Evolutionary conservation across 2,797 vertebrate genomes (phyloP), one percentile per base, ranked within the genome.

Genomic region (Acestrorhynchus altus): DNA sequence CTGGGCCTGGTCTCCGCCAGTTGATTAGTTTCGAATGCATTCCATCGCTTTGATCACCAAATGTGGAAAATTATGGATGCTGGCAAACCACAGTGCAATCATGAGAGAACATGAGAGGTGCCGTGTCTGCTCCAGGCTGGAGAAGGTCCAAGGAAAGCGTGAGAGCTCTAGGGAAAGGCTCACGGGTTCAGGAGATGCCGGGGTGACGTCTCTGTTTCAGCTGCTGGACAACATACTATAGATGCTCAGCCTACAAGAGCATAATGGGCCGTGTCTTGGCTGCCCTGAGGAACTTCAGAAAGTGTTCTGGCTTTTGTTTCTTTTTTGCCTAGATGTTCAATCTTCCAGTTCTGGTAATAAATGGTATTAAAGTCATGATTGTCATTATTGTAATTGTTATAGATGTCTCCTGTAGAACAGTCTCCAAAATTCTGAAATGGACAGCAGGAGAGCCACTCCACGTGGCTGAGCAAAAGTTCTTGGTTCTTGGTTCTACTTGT

Each of bases 11-110:
- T 31, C 72, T 68, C 51, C 67, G 65, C 72, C 79, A 79, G 73
- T 66, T 69, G 72, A 79, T 79, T 79, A 42, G 79, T 78, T 83
- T 78, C 80, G 57, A 81, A 74, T 81, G 79, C 83, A 85, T 85
- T 85, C 83, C 83, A 81, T 63, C 70, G 74, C 75, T 79, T 83
- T 81, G 79, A 81, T 83, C 76, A 75, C 49, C 15, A 61, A 60
- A 63, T 77, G 81, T 81, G 76, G 76, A 74, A 81, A 77, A 75
- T 72, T 68, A 74, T 68, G 72, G 72, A 83, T 66, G 72, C 78
- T 54, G 73, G 74, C 76, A 13, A 77, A 72, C 73, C 61, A 81
- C 74, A 26, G 57, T 28, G 49, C 80, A 85, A 74, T 65, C 67
- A 46, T 42, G 56, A 70, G 24, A 64, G 64, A 69, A 72, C 70